These are phyloP conservation scores for Conchocele bisecta DNA, from an alignment of 2,888 invertebrate genomes.

Conservation along the genomic window DNA sequence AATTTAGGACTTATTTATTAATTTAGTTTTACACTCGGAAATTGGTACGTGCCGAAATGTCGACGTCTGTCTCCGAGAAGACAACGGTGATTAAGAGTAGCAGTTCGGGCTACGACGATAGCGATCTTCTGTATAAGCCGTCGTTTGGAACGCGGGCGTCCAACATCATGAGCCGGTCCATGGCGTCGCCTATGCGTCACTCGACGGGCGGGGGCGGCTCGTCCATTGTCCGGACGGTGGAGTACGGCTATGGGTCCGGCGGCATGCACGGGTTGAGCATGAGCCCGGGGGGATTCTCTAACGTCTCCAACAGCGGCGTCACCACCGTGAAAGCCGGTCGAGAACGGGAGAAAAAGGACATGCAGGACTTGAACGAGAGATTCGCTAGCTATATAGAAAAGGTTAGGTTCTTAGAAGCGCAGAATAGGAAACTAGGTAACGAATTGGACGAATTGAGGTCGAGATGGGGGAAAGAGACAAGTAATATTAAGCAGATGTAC, in stretches of 20 bases:
- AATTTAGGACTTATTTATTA: no score
- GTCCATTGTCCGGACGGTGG: constrained; percentile 63
- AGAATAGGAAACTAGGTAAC: constrained; percentile 81
- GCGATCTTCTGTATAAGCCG: constrained; percentile 67
- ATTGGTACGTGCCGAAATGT: constrained; percentile 58
- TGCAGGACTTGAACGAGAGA: constrained; percentile 84
- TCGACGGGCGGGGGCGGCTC: constrained; percentile 55
- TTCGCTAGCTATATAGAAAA: constrained; percentile 85
- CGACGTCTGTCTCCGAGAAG: constrained; percentile 73
- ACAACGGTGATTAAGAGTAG: constrained; percentile 71
- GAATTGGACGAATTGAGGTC: constrained; percentile 80
- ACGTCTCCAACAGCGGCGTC: constrained; percentile 78
- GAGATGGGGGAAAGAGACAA: constrained; percentile 81
- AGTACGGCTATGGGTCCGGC: constrained; percentile 65
- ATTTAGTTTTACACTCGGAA: no score
- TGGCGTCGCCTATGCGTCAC: constrained; percentile 50
- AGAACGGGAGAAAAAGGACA: constrained; percentile 84
- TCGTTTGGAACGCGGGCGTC: constrained; percentile 64
- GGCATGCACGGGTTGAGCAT: constrained; percentile 46
- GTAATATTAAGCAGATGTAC: constrained; percentile 83
- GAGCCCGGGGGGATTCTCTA: constrained; percentile 72
- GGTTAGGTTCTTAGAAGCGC: constrained; percentile 83
- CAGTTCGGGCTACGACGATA: constrained; percentile 50
- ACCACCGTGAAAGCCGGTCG: constrained; percentile 82
- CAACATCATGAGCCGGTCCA: constrained; percentile 62